phyloP scores from a whole-genome alignment of 2,797 vertebrate genomes.

The Denticeps clupeoides region DNA sequence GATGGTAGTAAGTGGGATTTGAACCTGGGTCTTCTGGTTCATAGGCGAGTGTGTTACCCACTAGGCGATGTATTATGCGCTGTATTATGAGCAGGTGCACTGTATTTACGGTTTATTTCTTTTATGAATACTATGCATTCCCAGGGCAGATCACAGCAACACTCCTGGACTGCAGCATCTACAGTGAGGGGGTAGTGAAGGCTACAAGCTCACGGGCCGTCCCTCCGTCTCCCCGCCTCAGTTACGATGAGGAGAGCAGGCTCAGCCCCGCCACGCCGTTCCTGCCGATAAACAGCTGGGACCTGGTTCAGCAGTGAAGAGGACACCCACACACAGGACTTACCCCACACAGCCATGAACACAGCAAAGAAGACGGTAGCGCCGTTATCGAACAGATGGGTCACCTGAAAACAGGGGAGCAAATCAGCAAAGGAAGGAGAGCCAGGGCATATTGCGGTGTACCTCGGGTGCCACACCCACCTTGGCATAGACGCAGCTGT shows the following conservation, averaged over 20 bases:
- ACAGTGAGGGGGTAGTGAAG: not conserved
- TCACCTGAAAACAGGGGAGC: conserved; percentile 57
- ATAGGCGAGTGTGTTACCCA: too few species aligned
- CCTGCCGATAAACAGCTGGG: conserved; percentile 30
- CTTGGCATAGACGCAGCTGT: conserved; percentile 92
- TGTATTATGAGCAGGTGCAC: too few species aligned
- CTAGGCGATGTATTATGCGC: too few species aligned
- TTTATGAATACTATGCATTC: too few species aligned
- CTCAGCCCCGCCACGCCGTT: conserved; percentile 8
- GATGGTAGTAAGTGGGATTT: too few species aligned
- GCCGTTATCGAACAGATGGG: conserved; percentile 87
- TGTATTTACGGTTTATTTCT: too few species aligned
- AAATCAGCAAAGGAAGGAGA: not conserved
- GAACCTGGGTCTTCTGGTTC: too few species aligned
- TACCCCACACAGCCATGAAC: conserved; percentile 95
- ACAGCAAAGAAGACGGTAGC: conserved; percentile 92
- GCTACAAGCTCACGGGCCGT: not conserved
- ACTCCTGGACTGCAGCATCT: not conserved
- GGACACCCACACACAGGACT: conserved; percentile 32
- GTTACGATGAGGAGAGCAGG: not conserved
- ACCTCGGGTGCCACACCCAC: conserved; percentile 57
- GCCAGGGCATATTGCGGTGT: too few species aligned
- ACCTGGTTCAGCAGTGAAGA: conserved; percentile 38
- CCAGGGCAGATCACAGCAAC: too few species aligned
- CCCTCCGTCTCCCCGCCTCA: not conserved